These are phyloP conservation scores for Apocheima hispidaria DNA, from an alignment of 2,888 invertebrate species.

Conservation along the genomic window DNA sequence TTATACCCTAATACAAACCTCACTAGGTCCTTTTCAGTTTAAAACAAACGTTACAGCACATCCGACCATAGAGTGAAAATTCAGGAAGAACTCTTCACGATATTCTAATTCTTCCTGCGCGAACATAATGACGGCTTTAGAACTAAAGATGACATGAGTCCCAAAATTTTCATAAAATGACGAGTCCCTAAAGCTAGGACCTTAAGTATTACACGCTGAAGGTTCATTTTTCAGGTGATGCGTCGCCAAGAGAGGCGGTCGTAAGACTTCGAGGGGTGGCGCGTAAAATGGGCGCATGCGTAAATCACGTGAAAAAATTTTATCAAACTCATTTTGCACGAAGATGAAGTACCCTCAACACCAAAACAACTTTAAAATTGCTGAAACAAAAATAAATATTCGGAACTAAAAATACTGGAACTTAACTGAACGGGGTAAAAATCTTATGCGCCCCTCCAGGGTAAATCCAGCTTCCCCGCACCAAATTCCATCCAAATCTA, in stretches of 20 bases:
- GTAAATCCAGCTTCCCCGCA: too few species aligned
- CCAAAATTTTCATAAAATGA: slow-evolving; percentile 70
- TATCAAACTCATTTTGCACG: slow-evolving; percentile 67
- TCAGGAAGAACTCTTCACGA: slow-evolving; percentile 68
- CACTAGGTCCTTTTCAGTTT: slow-evolving; percentile 54
- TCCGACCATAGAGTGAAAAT: slow-evolving; percentile 60
- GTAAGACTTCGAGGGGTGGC: slow-evolving; percentile 84
- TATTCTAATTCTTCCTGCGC: slow-evolving; percentile 79
- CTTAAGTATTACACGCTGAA: slow-evolving; percentile 68
- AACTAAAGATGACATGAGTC: slow-evolving; percentile 73
- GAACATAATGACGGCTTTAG: slow-evolving; percentile 82
- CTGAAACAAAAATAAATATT: background rate
- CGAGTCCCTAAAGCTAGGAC: slow-evolving; percentile 54
- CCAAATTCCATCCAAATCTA: too few species aligned
- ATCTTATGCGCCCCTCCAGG: too few species aligned
- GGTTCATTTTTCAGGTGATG: slow-evolving; percentile 75
- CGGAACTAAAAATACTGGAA: background rate
- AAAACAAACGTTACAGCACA: slow-evolving; percentile 38
- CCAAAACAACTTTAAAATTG: slow-evolving; percentile 4
- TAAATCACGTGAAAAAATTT: slow-evolving; percentile 71
- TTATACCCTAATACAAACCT: slow-evolving; percentile 50
- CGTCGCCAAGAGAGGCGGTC: slow-evolving; percentile 78
- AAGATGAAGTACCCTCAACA: slow-evolving; percentile 43
- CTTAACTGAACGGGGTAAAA: background rate
- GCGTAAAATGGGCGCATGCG: slow-evolving; percentile 84